Evolutionary conservation across 2,113 vertebrate genomes (phyloP).

Genomic region (Morone saxatilis): DNA sequence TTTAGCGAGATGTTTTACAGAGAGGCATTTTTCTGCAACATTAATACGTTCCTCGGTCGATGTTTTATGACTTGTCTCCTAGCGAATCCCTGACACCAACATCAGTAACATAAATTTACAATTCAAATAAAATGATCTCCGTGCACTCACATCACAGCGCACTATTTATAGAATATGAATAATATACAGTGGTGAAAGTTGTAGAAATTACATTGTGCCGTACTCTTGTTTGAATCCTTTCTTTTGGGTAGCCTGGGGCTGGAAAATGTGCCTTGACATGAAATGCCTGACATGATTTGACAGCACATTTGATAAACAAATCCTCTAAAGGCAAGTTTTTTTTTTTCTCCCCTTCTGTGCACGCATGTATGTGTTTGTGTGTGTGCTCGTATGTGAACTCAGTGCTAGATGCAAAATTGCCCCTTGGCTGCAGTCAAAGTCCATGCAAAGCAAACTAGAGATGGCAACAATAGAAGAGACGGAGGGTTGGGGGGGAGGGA

Average conservation of each 20-base stretch:
- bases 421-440: slow-evolving; percentile 82
- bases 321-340: slow-evolving; percentile 73
- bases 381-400: slow-evolving; percentile 57
- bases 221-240: slow-evolving; percentile 61
- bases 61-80: slow-evolving; percentile 63
- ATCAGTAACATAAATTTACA: slow-evolving; percentile 71
- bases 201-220: slow-evolving; percentile 64
- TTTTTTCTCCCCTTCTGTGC: slow-evolving; percentile 36
- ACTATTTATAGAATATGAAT: slow-evolving; percentile 69
- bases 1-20: slow-evolving; percentile 74
- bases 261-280: slow-evolving; percentile 73
- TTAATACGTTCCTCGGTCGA: slow-evolving; percentile 59
- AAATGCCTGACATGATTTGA: slow-evolving; percentile 81
- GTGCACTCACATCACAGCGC: slow-evolving; percentile 6
- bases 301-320: slow-evolving; percentile 85
- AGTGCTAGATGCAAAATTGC: slow-evolving; percentile 80
- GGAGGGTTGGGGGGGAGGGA: background rate
- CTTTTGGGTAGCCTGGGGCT: slow-evolving; percentile 67
- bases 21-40: slow-evolving; percentile 66
- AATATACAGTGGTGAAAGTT: slow-evolving; percentile 62
- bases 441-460: slow-evolving; percentile 83
- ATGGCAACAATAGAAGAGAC: slow-evolving; percentile 76
- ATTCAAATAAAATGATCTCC: slow-evolving; percentile 67
- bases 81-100: slow-evolving; percentile 51
- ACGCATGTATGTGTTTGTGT: slow-evolving; percentile 43